phyloP scores from a whole-genome alignment of 2,113 vertebrate species.

The Genyomyrus donnyi region DNA sequence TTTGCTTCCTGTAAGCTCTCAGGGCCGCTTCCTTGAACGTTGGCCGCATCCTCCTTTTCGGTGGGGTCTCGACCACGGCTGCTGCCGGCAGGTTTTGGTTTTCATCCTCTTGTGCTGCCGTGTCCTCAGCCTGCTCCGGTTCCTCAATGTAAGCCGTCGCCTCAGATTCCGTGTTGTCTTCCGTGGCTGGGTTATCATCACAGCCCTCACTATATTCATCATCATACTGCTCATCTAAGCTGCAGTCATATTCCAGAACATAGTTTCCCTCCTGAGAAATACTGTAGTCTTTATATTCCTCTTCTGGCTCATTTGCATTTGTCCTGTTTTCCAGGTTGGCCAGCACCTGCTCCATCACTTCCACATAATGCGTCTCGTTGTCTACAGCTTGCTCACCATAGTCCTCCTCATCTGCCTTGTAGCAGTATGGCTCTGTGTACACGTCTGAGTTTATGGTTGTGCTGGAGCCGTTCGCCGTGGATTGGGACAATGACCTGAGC shows the following conservation, averaged over 20 bases:
- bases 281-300: neutral
- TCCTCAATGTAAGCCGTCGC: constrained; percentile 63
- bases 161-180: constrained; percentile 59
- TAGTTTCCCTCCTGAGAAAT: constrained; percentile 47
- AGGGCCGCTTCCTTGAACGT: constrained; percentile 91
- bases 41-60: constrained; percentile 76
- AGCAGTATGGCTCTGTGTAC: constrained; percentile 72
- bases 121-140: constrained; percentile 9
- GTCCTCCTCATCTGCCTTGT: constrained; percentile 73
- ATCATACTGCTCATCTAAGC: constrained; percentile 63
- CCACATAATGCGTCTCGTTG: constrained; percentile 85
- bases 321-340: constrained; percentile 90
- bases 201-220: constrained; percentile 60
- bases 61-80: constrained; percentile 55
- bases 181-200: constrained; percentile 50
- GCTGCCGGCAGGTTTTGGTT: constrained; percentile 78
- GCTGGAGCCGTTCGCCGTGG: constrained; percentile 76
- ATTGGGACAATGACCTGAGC: constrained; percentile 84
- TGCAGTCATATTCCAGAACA: constrained; percentile 65
- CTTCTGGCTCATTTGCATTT: constrained; percentile 67
- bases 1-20: constrained; percentile 87
- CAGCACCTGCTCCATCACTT: constrained; percentile 95
- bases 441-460: constrained; percentile 76
- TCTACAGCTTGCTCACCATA: constrained; percentile 63
- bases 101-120: constrained; percentile 65